Evolutionary conservation across 2,888 invertebrate species (phyloP).

Genomic region (Caenorhabditis macrosperma): DNA sequence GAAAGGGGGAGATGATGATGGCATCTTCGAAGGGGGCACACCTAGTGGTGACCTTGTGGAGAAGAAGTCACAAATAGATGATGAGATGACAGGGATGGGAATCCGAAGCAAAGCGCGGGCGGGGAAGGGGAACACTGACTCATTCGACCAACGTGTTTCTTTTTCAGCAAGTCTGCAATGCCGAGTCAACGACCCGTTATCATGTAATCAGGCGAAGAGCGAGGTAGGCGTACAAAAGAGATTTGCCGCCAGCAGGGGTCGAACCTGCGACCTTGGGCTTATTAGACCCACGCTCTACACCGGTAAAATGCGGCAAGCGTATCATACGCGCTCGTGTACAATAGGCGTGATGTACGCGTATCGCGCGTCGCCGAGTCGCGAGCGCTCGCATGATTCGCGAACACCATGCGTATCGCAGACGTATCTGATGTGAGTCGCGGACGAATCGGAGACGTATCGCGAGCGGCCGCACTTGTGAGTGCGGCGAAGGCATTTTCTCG

Average conservation of each 20-base stretch:
- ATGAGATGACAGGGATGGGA: slow-evolving; percentile 9
- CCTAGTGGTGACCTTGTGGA: slow-evolving; percentile 45
- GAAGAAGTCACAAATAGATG: slow-evolving; percentile 17
- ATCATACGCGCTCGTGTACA: too few species aligned
- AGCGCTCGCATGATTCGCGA: too few species aligned
- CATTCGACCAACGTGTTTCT: background rate
- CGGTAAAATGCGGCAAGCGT: too few species aligned
- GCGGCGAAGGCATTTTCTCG: too few species aligned
- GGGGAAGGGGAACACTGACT: background rate
- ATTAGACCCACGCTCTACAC: background rate
- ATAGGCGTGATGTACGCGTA: too few species aligned
- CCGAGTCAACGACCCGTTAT: slow-evolving; percentile 77
- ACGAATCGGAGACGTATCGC: too few species aligned
- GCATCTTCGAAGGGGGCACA: slow-evolving; percentile 27
- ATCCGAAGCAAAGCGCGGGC: background rate
- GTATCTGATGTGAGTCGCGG: too few species aligned
- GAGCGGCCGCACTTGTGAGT: too few species aligned
- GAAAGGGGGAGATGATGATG: background rate
- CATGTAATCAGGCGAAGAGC: slow-evolving; percentile 71
- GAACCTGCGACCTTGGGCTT: background rate
- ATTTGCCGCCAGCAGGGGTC: background rate
- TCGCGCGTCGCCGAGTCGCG: too few species aligned
- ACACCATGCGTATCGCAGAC: too few species aligned
- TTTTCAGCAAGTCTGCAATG: slow-evolving; percentile 73
- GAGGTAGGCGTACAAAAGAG: slow-evolving; percentile 56